Evolutionary conservation across 2,888 invertebrate genomes (phyloP).

Genomic region (Bembecia ichneumoniformis): DNA sequence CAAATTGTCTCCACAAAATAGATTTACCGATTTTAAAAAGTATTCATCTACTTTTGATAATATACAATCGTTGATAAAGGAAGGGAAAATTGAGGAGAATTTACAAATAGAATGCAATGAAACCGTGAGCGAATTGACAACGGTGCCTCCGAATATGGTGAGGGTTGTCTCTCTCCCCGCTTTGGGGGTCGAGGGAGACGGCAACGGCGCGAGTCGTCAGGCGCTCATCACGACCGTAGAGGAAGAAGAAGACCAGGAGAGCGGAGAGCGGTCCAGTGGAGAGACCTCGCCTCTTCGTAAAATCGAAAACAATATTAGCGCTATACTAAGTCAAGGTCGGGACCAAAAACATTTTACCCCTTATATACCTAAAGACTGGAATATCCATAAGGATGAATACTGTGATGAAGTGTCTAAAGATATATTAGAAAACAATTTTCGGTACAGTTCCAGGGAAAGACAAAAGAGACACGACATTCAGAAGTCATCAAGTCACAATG

Average conservation of each 20-base stretch:
- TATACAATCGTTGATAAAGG: conserved; percentile 80
- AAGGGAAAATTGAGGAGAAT: conserved; percentile 75
- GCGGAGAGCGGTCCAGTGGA: conserved; percentile 72
- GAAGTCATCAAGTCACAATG: conserved; percentile 75
- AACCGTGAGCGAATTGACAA: conserved; percentile 74
- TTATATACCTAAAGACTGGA: conserved; percentile 71
- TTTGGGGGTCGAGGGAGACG: conserved; percentile 70
- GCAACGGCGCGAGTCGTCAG: conserved; percentile 67
- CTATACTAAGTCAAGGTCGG: conserved; percentile 74
- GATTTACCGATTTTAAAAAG: conserved; percentile 76
- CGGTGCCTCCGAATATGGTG: conserved; percentile 76
- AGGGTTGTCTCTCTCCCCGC: conserved; percentile 79
- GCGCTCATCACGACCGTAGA: conserved; percentile 80
- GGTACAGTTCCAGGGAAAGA: conserved; percentile 68
- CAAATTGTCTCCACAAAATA: conserved; percentile 69
- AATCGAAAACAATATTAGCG: conserved; percentile 81
- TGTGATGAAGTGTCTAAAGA: conserved; percentile 68
- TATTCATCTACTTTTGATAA: conserved; percentile 85
- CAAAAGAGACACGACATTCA: conserved; percentile 72
- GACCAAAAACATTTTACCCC: conserved; percentile 69
- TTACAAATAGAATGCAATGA: conserved; percentile 66
- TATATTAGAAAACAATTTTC: conserved; percentile 65
- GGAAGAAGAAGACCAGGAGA: conserved; percentile 79
- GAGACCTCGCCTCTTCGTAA: conserved; percentile 78
- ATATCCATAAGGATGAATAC: conserved; percentile 72